Conservation (phyloP, 2,888 invertebrate genomes). For the Chalcosyrphus nemorum region DNA sequence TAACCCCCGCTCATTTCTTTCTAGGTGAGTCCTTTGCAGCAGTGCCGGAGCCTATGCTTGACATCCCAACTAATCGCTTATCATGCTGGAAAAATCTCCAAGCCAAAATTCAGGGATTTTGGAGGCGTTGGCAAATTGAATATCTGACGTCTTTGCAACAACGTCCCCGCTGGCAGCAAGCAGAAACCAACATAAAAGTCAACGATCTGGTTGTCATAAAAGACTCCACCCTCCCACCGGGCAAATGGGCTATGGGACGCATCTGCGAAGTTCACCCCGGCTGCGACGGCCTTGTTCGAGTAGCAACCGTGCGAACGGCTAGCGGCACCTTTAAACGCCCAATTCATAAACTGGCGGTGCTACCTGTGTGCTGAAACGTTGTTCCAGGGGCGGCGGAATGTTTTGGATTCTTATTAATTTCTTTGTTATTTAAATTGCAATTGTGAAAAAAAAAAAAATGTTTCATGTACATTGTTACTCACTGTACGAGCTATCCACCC, state of each 20-base stretch:
- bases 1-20: conserved; percentile 23
- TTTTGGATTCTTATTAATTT: not conserved
- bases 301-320: conserved; percentile 5
- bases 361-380: not conserved
- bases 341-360: conserved; percentile 1
- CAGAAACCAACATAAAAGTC: not conserved
- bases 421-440: no score
- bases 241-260: conserved; percentile 38
- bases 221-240: conserved; percentile 23
- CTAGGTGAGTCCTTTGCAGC: not conserved
- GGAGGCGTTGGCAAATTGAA: conserved; percentile 41
- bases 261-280: conserved; percentile 1
- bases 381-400: conserved; percentile 7
- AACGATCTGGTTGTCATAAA: conserved; percentile 38
- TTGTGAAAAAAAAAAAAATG: no score
- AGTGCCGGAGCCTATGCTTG: conserved; percentile 3
- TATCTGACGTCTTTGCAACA: conserved; percentile 41
- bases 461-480: no score
- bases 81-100: conserved; percentile 40
- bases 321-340: conserved; percentile 14
- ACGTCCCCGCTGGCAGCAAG: conserved; percentile 31
- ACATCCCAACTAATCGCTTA: not conserved
- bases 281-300: conserved; percentile 22
- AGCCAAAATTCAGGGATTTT: conserved; percentile 18
- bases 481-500: no score